Evolutionary conservation across 2,113 vertebrate species (phyloP).

Genomic region (Python bivittatus): DNA sequence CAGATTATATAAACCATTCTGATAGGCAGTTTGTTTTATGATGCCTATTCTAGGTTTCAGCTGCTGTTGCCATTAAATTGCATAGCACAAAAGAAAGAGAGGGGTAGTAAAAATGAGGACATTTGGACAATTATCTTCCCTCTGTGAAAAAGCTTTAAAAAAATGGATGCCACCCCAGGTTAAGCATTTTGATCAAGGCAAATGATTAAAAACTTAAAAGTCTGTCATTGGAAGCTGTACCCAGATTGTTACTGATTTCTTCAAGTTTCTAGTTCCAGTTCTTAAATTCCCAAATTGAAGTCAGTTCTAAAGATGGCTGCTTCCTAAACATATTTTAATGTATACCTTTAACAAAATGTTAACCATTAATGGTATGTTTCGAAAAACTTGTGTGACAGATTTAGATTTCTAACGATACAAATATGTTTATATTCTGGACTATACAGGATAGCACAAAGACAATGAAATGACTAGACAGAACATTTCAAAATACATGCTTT

Average conservation of each 20-base stretch:
- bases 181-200: neutral
- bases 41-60: neutral
- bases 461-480: neutral
- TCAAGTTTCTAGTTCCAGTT: neutral
- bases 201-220: neutral
- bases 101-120: neutral
- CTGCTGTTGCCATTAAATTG: no score
- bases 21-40: neutral
- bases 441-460: neutral
- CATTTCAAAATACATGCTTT: neutral
- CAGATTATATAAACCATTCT: neutral
- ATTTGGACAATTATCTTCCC: slow-evolving; percentile 1
- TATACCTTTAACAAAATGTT: neutral
- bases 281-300: neutral
- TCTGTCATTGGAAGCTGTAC: neutral
- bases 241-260: neutral
- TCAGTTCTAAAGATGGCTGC: neutral
- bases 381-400: neutral
- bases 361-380: neutral
- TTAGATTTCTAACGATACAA: neutral
- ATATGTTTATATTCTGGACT: neutral
- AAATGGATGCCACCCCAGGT: neutral
- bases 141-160: neutral
- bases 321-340: neutral
- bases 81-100: neutral